These are phyloP conservation scores for Ophioninae sp. DNA, from an alignment of 2,888 invertebrate genomes.

Conservation along the genomic window DNA sequence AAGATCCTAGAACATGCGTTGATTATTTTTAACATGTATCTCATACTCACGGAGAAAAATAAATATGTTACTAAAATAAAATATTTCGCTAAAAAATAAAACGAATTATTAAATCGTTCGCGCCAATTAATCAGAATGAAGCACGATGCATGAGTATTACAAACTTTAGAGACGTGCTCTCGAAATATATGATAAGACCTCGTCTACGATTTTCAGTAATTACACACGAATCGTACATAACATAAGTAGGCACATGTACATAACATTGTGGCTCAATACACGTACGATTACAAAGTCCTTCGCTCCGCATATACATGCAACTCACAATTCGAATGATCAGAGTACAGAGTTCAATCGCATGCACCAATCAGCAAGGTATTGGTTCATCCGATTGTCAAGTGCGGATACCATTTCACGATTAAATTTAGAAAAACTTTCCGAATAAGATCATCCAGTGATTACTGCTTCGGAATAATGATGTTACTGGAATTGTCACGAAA, in stretches of 20 bases:
- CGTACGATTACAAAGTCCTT: slow-evolving; percentile 14
- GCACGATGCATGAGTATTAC: slow-evolving; percentile 16
- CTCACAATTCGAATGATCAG: slow-evolving; percentile 6
- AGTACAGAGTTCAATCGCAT: slow-evolving; percentile 11
- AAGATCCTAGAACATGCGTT: too few relatives aligned
- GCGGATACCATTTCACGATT: too few relatives aligned
- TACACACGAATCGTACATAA: too few relatives aligned
- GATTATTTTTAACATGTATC: slow-evolving; percentile 4
- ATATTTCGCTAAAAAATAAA: slow-evolving; percentile 23
- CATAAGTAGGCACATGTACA: slow-evolving; percentile 9
- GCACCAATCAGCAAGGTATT: not conserved
- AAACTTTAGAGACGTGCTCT: slow-evolving; percentile 4
- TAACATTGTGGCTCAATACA: slow-evolving; percentile 1
- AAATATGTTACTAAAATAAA: not conserved
- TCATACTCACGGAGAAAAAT: not conserved
- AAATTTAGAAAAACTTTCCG: not conserved
- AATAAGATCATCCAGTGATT: not conserved
- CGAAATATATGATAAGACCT: slow-evolving; percentile 7
- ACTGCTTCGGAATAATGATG: too few relatives aligned
- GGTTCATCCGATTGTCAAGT: not conserved
- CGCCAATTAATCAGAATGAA: slow-evolving; percentile 48
- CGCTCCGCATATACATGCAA: slow-evolving; percentile 21
- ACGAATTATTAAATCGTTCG: slow-evolving; percentile 33
- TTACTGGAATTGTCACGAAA: too few relatives aligned
- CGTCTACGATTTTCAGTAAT: slow-evolving; percentile 1